A percentile compares a stretch with the other conserved stretches of the same genome.
These are phyloP conservation scores for Tursiops truncatus DNA, from an alignment of 2,113 vertebrate species.

Conservation along the genomic window DNA sequence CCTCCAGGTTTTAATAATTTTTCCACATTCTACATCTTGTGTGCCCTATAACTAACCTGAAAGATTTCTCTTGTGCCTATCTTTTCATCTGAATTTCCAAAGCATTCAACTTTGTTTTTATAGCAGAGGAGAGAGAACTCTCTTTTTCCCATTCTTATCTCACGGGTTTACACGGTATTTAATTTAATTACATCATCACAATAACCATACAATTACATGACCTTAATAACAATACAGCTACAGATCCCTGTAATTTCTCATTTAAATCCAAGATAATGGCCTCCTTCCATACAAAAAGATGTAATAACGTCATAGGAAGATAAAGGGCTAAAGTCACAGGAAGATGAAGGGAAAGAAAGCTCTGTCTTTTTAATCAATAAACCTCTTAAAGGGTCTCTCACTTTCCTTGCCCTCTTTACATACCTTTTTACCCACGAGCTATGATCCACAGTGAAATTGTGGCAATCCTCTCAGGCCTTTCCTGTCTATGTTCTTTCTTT, in stretches of 20 bases:
- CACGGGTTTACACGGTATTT: neutral
- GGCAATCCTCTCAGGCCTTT: neutral
- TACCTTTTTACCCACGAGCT: neutral
- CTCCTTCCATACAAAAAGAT: neutral
- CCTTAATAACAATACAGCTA: neutral
- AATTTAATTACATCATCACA: neutral
- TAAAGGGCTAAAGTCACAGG: neutral
- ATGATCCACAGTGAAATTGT: neutral
- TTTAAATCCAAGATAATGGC: neutral
- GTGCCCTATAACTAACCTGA: neutral
- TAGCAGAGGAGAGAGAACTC: neutral
- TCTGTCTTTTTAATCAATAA: neutral
- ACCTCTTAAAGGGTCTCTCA: neutral
- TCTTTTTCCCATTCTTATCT: neutral
- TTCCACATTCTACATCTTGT: neutral
- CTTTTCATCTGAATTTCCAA: slow-evolving; percentile 40
- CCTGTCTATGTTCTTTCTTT: neutral
- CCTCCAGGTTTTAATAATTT: slow-evolving; percentile 7
- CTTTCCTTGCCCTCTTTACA: neutral
- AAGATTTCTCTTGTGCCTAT: neutral
- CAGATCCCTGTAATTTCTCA: neutral
- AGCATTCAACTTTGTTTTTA: slow-evolving; percentile 1
- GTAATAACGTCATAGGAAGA: neutral
- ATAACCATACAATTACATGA: neutral
- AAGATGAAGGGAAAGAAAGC: neutral